phyloP scores from a whole-genome alignment of 2,113 vertebrate genomes.

The Pedionomus torquatus region DNA sequence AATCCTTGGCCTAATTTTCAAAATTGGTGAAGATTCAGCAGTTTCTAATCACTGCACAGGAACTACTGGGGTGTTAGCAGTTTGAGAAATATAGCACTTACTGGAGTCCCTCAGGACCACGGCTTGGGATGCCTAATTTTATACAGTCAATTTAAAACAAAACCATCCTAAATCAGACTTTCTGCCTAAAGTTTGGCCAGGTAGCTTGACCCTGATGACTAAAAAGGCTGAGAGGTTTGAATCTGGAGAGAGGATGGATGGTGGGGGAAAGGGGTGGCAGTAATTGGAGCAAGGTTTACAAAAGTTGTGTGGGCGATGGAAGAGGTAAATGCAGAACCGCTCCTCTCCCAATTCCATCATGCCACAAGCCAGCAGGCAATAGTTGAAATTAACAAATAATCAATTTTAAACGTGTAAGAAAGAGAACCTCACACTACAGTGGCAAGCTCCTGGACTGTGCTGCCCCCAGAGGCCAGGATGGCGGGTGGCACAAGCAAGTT shows the following conservation, averaged over 20 bases:
- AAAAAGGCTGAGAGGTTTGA: neutral
- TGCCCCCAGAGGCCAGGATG: neutral
- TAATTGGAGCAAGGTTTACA: neutral
- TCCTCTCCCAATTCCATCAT: fast-evolving
- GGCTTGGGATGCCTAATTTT: slow-evolving; percentile 1
- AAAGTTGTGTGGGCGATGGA: fast-evolving
- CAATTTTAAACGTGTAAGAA: neutral
- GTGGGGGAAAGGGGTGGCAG: fast-evolving
- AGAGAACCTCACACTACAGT: neutral
- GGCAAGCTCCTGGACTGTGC: neutral
- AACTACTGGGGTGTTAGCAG: neutral
- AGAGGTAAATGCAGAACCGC: neutral
- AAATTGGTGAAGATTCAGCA: slow-evolving; percentile 52
- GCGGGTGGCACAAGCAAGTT: neutral
- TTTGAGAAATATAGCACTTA: slow-evolving; percentile 5
- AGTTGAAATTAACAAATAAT: neutral
- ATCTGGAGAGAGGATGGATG: neutral
- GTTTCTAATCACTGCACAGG: slow-evolving; percentile 10
- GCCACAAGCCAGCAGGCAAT: neutral
- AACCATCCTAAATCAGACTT: neutral
- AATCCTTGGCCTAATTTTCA: slow-evolving; percentile 23
- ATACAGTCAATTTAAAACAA: neutral
- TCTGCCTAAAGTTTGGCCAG: neutral
- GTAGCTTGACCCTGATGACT: neutral
- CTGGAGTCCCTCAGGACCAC: neutral